Evolutionary conservation across 2,888 invertebrate genomes (phyloP).

Genomic region (Ecliptopera silaceata): DNA sequence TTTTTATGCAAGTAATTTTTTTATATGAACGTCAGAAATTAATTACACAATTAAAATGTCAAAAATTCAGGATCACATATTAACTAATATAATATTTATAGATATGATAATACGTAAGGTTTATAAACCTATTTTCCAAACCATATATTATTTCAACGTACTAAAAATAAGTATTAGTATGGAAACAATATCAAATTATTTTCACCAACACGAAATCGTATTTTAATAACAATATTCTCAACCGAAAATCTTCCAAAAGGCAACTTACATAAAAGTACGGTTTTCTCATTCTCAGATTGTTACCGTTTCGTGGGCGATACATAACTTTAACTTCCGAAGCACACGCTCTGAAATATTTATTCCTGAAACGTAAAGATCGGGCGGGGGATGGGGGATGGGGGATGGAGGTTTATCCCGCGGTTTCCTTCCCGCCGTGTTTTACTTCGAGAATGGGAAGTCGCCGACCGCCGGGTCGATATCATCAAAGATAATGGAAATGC

Average conservation of each 20-base stretch:
- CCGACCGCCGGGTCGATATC: conserved; percentile 80
- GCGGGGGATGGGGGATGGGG: conserved; percentile 52
- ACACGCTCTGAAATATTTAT: conserved; percentile 84
- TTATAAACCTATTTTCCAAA: too few relatives aligned
- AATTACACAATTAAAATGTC: too few relatives aligned
- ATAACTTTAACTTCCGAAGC: conserved; percentile 82
- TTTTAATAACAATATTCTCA: conserved; percentile 26
- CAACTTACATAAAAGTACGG: conserved; percentile 69
- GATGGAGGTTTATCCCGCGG: conserved; percentile 80
- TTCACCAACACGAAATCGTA: conserved; percentile 13
- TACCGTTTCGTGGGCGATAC: conserved; percentile 77
- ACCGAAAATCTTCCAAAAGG: conserved; percentile 50
- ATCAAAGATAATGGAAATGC: conserved; percentile 71
- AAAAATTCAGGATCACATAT: too few relatives aligned
- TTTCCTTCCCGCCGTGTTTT: conserved; percentile 83
- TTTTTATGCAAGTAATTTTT: too few relatives aligned
- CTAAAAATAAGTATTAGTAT: too few relatives aligned
- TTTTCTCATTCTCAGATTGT: conserved; percentile 79
- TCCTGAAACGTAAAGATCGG: conserved; percentile 83
- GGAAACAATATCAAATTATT: conserved; percentile 4
- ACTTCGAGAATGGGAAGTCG: conserved; percentile 83
- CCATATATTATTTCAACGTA: too few relatives aligned
- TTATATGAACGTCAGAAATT: too few relatives aligned
- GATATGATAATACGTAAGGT: too few relatives aligned
- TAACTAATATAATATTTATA: too few relatives aligned